A percentile compares a stretch with the other conserved stretches of the same genome.
These are phyloP conservation scores for Rafetus swinhoei DNA, from an alignment of 2,113 vertebrate genomes.

Conservation along the genomic window DNA sequence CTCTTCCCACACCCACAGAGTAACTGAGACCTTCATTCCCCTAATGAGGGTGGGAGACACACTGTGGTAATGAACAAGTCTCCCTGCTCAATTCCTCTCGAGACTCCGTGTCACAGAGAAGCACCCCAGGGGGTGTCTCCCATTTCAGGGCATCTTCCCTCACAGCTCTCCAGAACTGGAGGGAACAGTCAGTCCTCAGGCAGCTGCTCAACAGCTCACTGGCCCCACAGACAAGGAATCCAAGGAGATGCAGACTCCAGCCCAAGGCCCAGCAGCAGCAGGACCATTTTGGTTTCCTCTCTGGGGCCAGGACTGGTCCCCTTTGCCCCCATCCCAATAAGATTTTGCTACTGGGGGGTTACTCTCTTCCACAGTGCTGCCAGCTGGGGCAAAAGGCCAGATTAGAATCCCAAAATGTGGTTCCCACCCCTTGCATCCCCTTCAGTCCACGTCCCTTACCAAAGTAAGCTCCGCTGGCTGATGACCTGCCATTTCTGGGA, in stretches of 20 bases:
- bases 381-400: not conserved
- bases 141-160: not conserved
- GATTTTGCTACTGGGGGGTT: not conserved
- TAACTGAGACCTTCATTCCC: not conserved
- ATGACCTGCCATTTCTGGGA: slow-evolving; percentile 93
- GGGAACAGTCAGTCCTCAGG: not conserved
- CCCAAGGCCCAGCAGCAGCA: not conserved
- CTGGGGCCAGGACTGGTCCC: not conserved
- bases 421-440: not conserved
- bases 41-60: not conserved
- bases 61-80: not conserved
- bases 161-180: too few relatives aligned
- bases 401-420: not conserved
- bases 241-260: not conserved
- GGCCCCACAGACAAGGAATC: not conserved
- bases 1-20: not conserved
- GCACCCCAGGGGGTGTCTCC: not conserved
- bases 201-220: not conserved
- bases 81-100: not conserved
- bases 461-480: slow-evolving; percentile 87
- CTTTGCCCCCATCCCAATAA: not conserved
- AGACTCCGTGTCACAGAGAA: not conserved
- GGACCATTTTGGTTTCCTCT: not conserved
- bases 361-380: not conserved
- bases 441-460: slow-evolving; percentile 77